Evolutionary conservation across 2,797 vertebrate species (phyloP), one percentile per base, ranked within the genome.

Genomic region (Syndactyla subalaris): DNA sequence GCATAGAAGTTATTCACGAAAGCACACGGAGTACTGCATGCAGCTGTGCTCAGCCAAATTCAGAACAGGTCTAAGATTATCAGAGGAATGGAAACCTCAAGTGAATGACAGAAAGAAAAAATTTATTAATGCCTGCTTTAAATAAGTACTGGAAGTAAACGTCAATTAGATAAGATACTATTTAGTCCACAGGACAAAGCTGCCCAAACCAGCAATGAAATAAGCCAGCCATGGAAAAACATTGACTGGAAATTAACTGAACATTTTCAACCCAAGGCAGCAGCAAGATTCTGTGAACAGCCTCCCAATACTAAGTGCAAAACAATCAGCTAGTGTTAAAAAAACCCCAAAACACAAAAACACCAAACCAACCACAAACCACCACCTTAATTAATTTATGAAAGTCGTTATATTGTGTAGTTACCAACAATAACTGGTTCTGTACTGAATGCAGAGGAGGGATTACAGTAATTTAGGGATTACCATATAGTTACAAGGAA

Each of bases 381-480:
- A 41, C 30, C 52, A 55, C 75, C 34, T 91, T 93, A 85, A 94
- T 96, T 95, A 93, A 92, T 83, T 94, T 95, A 96, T 80, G 65
- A 72, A 91, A 95, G 45, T 91, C 87, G 94, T 89, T 92, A 93
- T 63, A 74, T 54, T 80, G 54, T 58, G 49, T 78, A 80, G 68
- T 54, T 94, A 92, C 87, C 88, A 95, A 94, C 78, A 93, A 85
- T 85, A 92, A 93, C 85, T 65, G 72, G 82, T 80, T 93, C 88
- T 81, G 62, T 83, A 89, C 49, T 80, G 79, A 96, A 95, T 54
- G 85, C 82, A 93, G 89, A 88, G 48, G 51, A 91, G 58, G 82
- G 76, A 93, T 95, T 94, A 93, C 73, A 92, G 91, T 83, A 85
- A 92, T 95, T 95, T 91, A 92, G 34, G 79, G 95, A 93, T 96